Conservation (phyloP, 1,140 invertebrate genomes). For the Apis mellifera region Amel_HAv3.1 CM009936.2:5741501-5742000, state of each 20-base stretch:
- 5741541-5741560: too few relatives aligned
- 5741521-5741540: too few relatives aligned
- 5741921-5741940: slow-evolving; percentile 9
- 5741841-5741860: not conserved
- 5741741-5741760: not conserved
- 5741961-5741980: slow-evolving; percentile 12
- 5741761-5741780: not conserved
- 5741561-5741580: too few relatives aligned
- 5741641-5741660: too few relatives aligned
- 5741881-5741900: not conserved
- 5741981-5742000: slow-evolving; percentile 30
- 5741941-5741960: not conserved
- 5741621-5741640: not conserved
- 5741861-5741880: slow-evolving; percentile 26
- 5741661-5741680: not conserved
- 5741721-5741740: not conserved
- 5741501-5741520: not conserved
- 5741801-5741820: slow-evolving; percentile 1
- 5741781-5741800: slow-evolving; percentile 1
- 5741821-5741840: not conserved
- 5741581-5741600: too few relatives aligned
- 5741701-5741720: not conserved
- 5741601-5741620: too few relatives aligned
- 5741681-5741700: not conserved
- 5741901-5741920: slow-evolving; percentile 16